Conservation (phyloP, 2,888 invertebrate genomes). For the Syritta pipiens region DNA sequence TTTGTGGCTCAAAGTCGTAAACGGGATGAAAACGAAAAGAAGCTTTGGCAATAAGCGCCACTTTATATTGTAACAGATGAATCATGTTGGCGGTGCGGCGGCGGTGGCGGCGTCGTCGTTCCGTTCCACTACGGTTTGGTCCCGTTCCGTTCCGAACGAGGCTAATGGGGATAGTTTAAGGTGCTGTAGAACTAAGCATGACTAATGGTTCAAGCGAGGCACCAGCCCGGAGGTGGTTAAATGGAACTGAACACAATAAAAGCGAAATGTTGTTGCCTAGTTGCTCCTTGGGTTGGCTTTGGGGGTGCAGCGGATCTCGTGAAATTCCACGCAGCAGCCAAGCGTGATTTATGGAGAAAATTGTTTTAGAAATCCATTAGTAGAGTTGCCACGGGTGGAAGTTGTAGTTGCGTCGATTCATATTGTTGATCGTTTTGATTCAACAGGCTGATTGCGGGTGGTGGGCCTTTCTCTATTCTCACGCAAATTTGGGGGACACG, state of each 20-base stretch:
- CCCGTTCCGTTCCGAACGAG: constrained; percentile 16
- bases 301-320: neutral
- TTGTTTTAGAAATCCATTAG: neutral
- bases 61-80: constrained; percentile 61
- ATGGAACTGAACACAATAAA: constrained; percentile 11
- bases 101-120: neutral
- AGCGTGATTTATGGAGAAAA: neutral
- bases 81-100: constrained; percentile 30
- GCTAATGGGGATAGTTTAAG: constrained; percentile 52
- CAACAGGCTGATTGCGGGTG: too few species aligned
- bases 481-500: too few species aligned
- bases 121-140: neutral
- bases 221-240: constrained; percentile 10
- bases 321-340: neutral
- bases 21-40: constrained; percentile 31
- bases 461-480: too few species aligned
- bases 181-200: constrained; percentile 45
- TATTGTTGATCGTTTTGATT: too few species aligned
- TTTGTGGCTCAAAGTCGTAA: constrained; percentile 34
- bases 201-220: constrained; percentile 40
- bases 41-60: constrained; percentile 50
- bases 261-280: neutral
- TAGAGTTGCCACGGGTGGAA: too few species aligned
- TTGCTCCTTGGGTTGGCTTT: too few species aligned
- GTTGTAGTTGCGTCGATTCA: too few species aligned